A percentile compares a stretch with the other conserved stretches of the same genome.
Evolutionary conservation across 2,888 invertebrate species (phyloP).

Genomic region (Melinaea marsaeus): DNA sequence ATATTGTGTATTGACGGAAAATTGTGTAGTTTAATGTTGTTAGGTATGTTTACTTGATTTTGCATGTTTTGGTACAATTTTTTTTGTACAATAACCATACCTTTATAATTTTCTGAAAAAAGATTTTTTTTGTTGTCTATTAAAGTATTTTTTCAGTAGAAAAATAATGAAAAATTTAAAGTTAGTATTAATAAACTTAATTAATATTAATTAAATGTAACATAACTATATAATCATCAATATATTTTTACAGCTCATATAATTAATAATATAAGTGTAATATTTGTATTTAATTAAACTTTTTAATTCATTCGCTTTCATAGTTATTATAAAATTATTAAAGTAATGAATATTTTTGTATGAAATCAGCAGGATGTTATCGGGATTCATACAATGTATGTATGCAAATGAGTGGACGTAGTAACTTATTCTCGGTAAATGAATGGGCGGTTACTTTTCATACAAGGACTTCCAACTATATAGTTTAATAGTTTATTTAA

Average conservation of each 20-base stretch:
- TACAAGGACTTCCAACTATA: not conserved
- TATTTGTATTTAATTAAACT: too few relatives aligned
- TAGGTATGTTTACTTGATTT: conserved; percentile 12
- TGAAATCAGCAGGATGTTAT: conserved; percentile 1
- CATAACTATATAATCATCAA: too few relatives aligned
- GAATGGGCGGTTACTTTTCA: not conserved
- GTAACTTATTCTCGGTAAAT: conserved; percentile 4
- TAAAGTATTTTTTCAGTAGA: too few relatives aligned
- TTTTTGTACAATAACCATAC: not conserved
- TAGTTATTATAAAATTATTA: not conserved
- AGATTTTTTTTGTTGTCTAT: too few relatives aligned
- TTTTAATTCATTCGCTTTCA: not conserved
- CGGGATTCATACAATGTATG: conserved; percentile 6
- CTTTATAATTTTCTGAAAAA: too few relatives aligned
- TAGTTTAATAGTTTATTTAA: not conserved
- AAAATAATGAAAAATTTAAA: too few relatives aligned
- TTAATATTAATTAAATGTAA: too few relatives aligned
- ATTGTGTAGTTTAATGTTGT: conserved; percentile 14
- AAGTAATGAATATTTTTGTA: not conserved
- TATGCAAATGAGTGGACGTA: not conserved
- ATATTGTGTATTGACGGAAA: conserved; percentile 14
- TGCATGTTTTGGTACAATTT: not conserved
- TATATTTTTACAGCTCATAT: too few relatives aligned
- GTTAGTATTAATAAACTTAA: too few relatives aligned
- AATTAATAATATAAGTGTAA: too few relatives aligned